Conservation (phyloP, 2,113 vertebrate genomes). For the Sminthopsis crassicaudata region DNA sequence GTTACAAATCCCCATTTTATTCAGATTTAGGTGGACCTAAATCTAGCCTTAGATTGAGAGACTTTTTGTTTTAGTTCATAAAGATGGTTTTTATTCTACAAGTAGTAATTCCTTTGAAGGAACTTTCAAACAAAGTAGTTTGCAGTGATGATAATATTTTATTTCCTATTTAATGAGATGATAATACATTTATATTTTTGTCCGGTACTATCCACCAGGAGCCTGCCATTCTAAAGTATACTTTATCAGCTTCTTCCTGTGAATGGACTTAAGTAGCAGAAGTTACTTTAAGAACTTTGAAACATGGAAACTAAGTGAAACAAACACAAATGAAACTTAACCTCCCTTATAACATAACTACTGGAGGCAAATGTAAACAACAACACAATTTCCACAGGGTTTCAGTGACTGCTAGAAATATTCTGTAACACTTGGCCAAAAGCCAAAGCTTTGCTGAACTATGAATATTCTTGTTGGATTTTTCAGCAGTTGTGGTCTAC, state of each 20-base stretch:
- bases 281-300: slow-evolving; percentile 49
- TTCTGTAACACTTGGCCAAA: slow-evolving; percentile 39
- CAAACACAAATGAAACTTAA: slow-evolving; percentile 36
- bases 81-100: slow-evolving; percentile 22
- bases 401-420: slow-evolving; percentile 43
- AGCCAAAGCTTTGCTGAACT: slow-evolving; percentile 4
- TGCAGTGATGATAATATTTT: not conserved
- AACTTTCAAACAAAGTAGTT: slow-evolving; percentile 20
- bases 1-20: not conserved
- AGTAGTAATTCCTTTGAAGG: slow-evolving; percentile 35
- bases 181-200: slow-evolving; percentile 5
- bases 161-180: slow-evolving; percentile 10
- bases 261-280: not conserved
- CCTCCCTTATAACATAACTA: slow-evolving; percentile 46
- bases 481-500: slow-evolving; percentile 26
- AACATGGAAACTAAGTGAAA: slow-evolving; percentile 39
- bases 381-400: slow-evolving; percentile 30
- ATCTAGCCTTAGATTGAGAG: not conserved
- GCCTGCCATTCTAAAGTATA: slow-evolving; percentile 27
- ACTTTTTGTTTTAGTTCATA: slow-evolving; percentile 19
- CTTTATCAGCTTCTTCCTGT: slow-evolving; percentile 15
- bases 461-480: slow-evolving; percentile 43
- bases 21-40: slow-evolving; percentile 27
- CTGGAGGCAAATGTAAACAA: slow-evolving; percentile 52
- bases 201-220: not conserved